Percentiles rank a stretch among this genome's conserved stretches.
Conservation (phyloP, 2,113 vertebrate genomes). For the Ammodramus savannarum region DNA sequence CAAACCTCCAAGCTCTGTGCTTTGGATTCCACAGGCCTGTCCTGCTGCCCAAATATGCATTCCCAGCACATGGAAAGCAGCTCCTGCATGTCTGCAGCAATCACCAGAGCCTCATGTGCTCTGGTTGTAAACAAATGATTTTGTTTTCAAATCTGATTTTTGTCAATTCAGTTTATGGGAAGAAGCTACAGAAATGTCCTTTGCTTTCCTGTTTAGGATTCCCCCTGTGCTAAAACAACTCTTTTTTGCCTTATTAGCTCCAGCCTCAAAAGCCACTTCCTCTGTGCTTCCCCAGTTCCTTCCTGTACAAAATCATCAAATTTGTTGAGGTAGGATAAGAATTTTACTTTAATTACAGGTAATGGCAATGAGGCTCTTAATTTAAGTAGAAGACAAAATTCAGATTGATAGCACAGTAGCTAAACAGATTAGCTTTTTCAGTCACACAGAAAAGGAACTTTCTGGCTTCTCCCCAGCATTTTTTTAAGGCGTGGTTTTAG, state of each 20-base stretch:
- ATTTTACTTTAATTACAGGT: background rate
- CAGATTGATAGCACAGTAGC: background rate
- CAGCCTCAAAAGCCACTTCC: background rate
- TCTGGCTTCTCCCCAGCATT: background rate
- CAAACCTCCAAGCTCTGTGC: background rate
- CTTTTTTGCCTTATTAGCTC: background rate
- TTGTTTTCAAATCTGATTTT: background rate
- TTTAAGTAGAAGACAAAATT: background rate
- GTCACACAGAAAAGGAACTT: background rate
- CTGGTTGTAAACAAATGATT: background rate
- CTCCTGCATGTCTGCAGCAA: background rate
- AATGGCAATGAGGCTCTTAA: background rate
- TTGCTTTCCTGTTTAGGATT: background rate
- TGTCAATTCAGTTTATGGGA: background rate
- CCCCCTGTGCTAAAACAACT: background rate
- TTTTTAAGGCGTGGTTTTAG: slow-evolving; percentile 17
- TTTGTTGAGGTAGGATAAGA: background rate
- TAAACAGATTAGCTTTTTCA: background rate
- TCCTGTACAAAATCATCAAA: background rate
- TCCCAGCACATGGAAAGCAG: background rate
- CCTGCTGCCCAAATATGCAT: background rate
- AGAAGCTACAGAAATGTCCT: background rate
- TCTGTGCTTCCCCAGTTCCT: background rate
- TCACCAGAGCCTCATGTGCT: background rate
- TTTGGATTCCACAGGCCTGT: background rate